A percentile compares a stretch with the other conserved stretches of the same genome.
These are phyloP conservation scores for Melanostoma mellinum DNA, from an alignment of 2,888 invertebrate species.

Conservation along the genomic window DNA sequence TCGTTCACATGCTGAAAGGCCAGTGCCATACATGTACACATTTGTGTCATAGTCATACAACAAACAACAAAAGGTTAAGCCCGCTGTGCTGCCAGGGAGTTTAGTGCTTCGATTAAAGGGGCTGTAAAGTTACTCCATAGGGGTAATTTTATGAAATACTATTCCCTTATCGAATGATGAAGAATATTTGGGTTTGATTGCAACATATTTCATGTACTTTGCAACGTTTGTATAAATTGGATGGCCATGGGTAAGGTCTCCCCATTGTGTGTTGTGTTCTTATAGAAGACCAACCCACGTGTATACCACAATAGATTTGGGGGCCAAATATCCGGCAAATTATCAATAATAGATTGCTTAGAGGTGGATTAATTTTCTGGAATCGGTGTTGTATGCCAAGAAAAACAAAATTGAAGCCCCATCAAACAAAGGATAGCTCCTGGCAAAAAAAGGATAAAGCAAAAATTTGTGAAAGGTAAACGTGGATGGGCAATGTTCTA, in stretches of 20 bases:
- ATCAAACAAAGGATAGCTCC: too few species aligned
- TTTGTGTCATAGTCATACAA: not conserved
- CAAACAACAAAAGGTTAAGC: conserved; percentile 34
- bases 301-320: conserved; percentile 5
- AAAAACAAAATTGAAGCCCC: too few species aligned
- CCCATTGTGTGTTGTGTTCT: not conserved
- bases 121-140: conserved; percentile 58
- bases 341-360: conserved; percentile 36
- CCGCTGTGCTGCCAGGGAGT: conserved; percentile 5
- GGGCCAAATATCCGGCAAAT: conserved; percentile 30
- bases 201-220: conserved; percentile 58
- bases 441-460: too few species aligned
- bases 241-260: not conserved
- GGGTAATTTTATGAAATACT: conserved; percentile 50
- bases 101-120: conserved; percentile 52
- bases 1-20: too few species aligned
- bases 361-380: conserved; percentile 26
- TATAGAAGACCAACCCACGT: not conserved
- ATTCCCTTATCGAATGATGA: conserved; percentile 59
- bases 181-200: conserved; percentile 61
- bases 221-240: conserved; percentile 48
- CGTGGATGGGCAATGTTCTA: too few species aligned
- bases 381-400: not conserved
- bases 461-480: too few species aligned
- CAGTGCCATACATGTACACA: too few species aligned